Evolutionary conservation across 2,113 vertebrate genomes (phyloP), one percentile per base, ranked within the genome.

Genomic region (Coreoperca whiteheadi): DNA sequence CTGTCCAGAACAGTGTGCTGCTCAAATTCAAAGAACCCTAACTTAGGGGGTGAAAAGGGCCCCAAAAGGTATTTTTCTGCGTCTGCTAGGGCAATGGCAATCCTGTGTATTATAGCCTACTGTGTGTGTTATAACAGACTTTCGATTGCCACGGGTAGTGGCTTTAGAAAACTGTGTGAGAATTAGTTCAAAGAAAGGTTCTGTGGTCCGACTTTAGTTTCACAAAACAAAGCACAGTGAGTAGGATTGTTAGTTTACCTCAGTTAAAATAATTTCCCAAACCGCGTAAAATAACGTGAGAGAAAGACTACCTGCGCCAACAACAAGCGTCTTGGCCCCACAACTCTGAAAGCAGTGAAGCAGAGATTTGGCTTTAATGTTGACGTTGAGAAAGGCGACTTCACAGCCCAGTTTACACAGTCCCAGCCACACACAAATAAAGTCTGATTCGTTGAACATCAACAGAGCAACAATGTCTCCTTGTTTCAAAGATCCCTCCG

Each of bases 371-470:
- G 94, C 74, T 54, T 95, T 96, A 21, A 96, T 4, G 91, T 96
- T 98, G 89, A 89, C 94, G 94, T 98, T 99, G 67, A 99, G 95
- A 82, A 99, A 98, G 0, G 97, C 97, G 72, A 97, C 96, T 43
- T 95, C 88, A 0, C 97, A 98, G 88, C 97, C 97, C 85, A 98
- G 53, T 59, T 98, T 97, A 32, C 95, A 94, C 64, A 98, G 90
- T 1, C 96, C 98, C 0, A 99, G 94, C 98, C 97, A 99, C 25
- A 94, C 94, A 0, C 97, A 96, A 1, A 99, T 66, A 43, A 99
- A 99, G 78, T 98, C 97, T 0, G 98, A 96, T 54, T 98, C 97
- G 0, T 98, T 99, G 91, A 87, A 93, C 97, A 99, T 97, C 71
- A 97, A 87, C 86, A 98, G 78, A 7, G 98, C 97, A 8, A 96